These are phyloP conservation scores for Diacarnus erythraeanus DNA, from an alignment of 37 sponge, comb jelly and placozoan species.

Conservation along the genomic window DNA sequence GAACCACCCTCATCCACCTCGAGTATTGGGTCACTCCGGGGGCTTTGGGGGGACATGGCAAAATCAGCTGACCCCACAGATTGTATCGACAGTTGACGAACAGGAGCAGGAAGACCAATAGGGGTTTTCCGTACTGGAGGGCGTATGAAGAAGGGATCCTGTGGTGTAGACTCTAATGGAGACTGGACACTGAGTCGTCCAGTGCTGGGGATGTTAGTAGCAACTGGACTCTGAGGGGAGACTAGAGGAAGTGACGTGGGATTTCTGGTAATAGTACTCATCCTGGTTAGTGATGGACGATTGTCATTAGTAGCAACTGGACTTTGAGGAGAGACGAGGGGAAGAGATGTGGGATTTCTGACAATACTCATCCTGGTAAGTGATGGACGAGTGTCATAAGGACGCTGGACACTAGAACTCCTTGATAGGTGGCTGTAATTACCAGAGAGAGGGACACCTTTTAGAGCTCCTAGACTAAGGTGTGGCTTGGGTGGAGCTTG, in stretches of 20 bases:
- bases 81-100: constrained; percentile 10
- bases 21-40: constrained; percentile 6
- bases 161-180: neutral
- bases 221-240: neutral
- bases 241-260: neutral
- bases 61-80: constrained; percentile 23
- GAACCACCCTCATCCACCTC: constrained; percentile 14
- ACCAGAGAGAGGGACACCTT: neutral
- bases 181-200: neutral
- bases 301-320: neutral
- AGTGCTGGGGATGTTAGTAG: neutral
- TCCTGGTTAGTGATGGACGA: neutral
- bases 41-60: neutral
- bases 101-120: neutral
- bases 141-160: constrained; percentile 5
- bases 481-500: neutral
- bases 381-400: too few species aligned
- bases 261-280: neutral
- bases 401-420: neutral
- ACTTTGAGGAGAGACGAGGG: neutral
- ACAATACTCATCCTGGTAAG: too few species aligned
- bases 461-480: neutral
- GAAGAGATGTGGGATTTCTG: neutral
- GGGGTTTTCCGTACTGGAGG: neutral
- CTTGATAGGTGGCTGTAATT: neutral